Conservation (phyloP, 2,888 invertebrate genomes). For the Oeneis ivallda region DNA sequence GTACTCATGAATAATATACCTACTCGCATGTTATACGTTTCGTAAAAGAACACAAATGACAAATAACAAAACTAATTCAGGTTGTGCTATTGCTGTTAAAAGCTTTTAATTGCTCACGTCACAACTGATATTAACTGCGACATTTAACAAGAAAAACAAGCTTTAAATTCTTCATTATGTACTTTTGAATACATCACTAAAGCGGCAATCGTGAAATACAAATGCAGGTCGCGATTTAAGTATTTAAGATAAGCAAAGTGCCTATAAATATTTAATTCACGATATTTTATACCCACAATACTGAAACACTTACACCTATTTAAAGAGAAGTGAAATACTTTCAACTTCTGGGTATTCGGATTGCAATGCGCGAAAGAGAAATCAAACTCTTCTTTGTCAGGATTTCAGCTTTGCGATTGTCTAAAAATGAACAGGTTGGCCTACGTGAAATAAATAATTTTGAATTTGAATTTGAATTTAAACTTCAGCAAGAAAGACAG, state of each 20-base stretch:
- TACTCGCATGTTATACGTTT: neutral
- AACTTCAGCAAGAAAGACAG: too few species aligned
- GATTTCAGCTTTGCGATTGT: neutral
- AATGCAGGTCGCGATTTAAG: constrained; percentile 26
- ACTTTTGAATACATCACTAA: constrained; percentile 30
- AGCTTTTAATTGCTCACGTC: constrained; percentile 27
- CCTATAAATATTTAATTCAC: constrained; percentile 25
- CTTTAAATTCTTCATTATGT: constrained; percentile 32
- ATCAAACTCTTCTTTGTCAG: neutral
- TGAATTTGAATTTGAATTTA: too few species aligned
- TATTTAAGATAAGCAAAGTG: constrained; percentile 30
- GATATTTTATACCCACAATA: neutral
- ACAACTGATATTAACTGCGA: constrained; percentile 24
- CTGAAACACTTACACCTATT: neutral
- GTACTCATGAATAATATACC: neutral
- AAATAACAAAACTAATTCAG: constrained; percentile 15
- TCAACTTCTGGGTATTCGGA: neutral
- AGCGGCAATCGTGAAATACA: constrained; percentile 26
- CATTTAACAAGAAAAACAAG: constrained; percentile 26
- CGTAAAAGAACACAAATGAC: neutral
- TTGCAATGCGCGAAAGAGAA: neutral
- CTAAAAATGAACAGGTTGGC: too few species aligned
- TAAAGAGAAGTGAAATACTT: neutral
- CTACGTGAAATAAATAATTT: too few species aligned
- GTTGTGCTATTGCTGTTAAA: constrained; percentile 24